Conservation (phyloP, 2,113 vertebrate genomes). For the Pholis gunnellus region DNA sequence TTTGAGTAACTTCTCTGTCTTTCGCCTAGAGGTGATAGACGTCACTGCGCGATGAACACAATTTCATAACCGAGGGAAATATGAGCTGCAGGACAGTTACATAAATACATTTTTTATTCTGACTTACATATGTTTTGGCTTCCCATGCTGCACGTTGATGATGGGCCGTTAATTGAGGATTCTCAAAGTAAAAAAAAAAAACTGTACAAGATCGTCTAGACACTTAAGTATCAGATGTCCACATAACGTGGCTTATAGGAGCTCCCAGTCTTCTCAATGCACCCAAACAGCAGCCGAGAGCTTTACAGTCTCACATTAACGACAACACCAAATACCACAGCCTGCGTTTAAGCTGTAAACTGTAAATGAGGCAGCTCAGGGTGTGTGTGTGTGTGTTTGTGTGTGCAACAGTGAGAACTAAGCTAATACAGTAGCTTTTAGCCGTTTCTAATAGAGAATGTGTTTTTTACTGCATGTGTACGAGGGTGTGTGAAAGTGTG, state of each 20-base stretch:
- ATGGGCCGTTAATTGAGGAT: slow-evolving; percentile 17
- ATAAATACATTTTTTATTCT: slow-evolving; percentile 5
- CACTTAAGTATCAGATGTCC: slow-evolving; percentile 70
- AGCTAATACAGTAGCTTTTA: slow-evolving; percentile 50
- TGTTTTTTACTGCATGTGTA: slow-evolving; percentile 51
- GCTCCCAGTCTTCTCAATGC: slow-evolving; percentile 57
- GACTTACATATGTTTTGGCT: background rate
- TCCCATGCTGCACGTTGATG: background rate
- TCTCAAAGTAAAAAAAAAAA: background rate
- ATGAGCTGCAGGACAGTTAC: slow-evolving; percentile 15
- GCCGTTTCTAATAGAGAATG: slow-evolving; percentile 53
- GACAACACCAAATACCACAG: slow-evolving; percentile 69
- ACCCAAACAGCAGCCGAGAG: slow-evolving; percentile 66
- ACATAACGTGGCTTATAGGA: slow-evolving; percentile 70
- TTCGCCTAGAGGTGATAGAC: background rate
- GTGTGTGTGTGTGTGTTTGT: slow-evolving; percentile 19
- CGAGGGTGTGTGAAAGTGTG: slow-evolving; percentile 26
- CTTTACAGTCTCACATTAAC: slow-evolving; percentile 72
- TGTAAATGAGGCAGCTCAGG: slow-evolving; percentile 67
- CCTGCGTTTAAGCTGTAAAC: slow-evolving; percentile 63
- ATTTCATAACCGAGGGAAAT: background rate
- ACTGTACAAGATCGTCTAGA: slow-evolving; percentile 67
- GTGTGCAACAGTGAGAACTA: slow-evolving; percentile 30
- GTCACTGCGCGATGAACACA: background rate
- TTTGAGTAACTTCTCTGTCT: background rate